Evolutionary conservation across 2,888 invertebrate genomes (phyloP), one percentile per base, ranked within the genome.

Genomic region (Clostera curtula): DNA sequence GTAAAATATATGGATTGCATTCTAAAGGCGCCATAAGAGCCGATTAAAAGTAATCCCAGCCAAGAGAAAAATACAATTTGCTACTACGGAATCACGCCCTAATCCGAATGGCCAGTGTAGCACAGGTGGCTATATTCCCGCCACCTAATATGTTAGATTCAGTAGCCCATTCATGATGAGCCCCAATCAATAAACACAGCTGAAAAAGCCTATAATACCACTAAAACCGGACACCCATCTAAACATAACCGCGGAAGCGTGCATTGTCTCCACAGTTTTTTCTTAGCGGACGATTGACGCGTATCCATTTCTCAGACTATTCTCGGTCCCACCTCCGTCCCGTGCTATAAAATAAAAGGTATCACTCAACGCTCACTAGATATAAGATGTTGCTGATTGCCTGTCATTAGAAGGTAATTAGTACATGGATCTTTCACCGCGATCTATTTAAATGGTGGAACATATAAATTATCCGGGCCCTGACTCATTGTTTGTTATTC

Each of bases 401-500:
- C 60, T 74, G 62, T 82, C 82, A 76, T 83, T 83, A 82, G 80
- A 61, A 66, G 67, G 73, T 77, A 82, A 83, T 83, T 82, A 83
- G 79, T 75, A 59, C 70, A 67, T 51, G 59, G 66, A 76, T 83
- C 82, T 70, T 63, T 83, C 82, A 68, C 29, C 82, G 55, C 57
- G 32, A 53, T 65, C 72, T 73, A 70, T 79, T 76, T 72, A 53
- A 64, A 77, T 64, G 52, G 43, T 40, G 52, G 60, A 67, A 75
- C 65, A 72, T 68, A 61, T 71, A 72, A 43, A 38, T 40, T 40
- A 49, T 45, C 29, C 47, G 53, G 46, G 53, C 53, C 48, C 48
- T 43, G 39, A 48, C 41, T 44, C 34, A 26, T 21, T 19, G 31
- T 35, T 27, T 36, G 43, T 39, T 49, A 54, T 56, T 58, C 49